Percentiles rank a stretch among this genome's conserved stretches.
Conservation (phyloP, 2,797 vertebrate species). For the Dipus sagitta region DNA sequence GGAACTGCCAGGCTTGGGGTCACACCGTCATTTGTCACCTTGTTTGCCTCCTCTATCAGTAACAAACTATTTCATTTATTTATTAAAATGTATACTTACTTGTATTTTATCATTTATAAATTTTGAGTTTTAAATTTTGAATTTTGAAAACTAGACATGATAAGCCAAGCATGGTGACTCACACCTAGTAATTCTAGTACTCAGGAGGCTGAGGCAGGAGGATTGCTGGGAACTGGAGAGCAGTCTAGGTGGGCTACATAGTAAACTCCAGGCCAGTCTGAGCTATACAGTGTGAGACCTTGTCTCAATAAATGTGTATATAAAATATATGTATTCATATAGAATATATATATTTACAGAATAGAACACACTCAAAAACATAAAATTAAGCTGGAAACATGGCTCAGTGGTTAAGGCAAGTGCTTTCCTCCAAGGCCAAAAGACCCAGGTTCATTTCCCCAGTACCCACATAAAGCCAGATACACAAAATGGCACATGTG, state of each 20-base stretch:
- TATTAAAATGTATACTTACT: not conserved
- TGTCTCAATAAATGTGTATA: not conserved
- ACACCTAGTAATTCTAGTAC: not conserved
- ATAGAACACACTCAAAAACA: slow-evolving; percentile 33
- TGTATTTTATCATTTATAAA: not conserved
- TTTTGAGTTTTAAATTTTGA: too few species aligned
- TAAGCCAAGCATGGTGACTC: not conserved
- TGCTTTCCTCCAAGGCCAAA: too few species aligned
- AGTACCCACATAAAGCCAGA: too few species aligned
- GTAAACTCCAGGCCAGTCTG: not conserved
- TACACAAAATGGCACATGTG: too few species aligned
- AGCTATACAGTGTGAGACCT: not conserved
- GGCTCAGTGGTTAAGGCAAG: too few species aligned
- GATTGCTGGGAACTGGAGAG: not conserved
- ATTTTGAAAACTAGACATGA: not conserved
- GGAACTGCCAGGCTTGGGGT: not conserved
- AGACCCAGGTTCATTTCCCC: too few species aligned
- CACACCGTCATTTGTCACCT: not conserved
- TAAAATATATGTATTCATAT: too few species aligned
- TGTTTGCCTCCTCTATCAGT: not conserved
- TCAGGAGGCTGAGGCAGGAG: not conserved
- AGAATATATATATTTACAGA: not conserved
- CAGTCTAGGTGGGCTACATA: not conserved
- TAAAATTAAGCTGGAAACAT: not conserved
- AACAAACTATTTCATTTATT: slow-evolving; percentile 22